A percentile compares a stretch with the other conserved stretches of the same genome.
These are phyloP conservation scores for Tarsius wallacei DNA, from an alignment of 2,797 vertebrate species.

Conservation along the genomic window DNA sequence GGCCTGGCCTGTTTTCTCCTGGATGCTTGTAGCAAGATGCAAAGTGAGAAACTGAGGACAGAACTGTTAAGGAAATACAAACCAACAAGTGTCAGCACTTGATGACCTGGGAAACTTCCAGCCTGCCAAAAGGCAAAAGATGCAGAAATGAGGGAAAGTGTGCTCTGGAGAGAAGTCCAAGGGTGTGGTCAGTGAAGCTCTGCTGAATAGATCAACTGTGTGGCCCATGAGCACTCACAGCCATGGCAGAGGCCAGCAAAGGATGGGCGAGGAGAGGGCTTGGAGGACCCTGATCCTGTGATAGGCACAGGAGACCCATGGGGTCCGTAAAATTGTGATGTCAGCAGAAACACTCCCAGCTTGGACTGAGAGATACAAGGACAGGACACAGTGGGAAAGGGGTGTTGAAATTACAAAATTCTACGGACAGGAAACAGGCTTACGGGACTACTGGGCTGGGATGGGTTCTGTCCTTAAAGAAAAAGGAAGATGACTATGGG, in stretches of 20 bases:
- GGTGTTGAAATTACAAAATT: background rate
- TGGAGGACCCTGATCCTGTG: background rate
- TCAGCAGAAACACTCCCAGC: background rate
- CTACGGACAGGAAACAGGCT: background rate
- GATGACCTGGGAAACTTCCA: background rate
- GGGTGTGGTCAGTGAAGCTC: too few species aligned
- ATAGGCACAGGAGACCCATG: background rate
- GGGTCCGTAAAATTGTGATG: background rate
- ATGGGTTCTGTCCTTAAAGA: background rate
- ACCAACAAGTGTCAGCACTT: background rate
- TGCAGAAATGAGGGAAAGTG: background rate
- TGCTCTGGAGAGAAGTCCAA: background rate
- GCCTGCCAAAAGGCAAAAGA: background rate
- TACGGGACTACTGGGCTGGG: too few species aligned
- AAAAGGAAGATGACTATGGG: background rate
- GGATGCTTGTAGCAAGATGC: background rate
- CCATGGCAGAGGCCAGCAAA: too few species aligned
- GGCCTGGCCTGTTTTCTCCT: background rate
- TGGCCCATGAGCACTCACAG: too few species aligned
- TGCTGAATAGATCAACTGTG: too few species aligned
- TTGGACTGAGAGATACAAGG: background rate
- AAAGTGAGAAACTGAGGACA: background rate
- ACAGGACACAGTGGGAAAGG: background rate
- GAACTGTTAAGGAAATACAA: background rate
- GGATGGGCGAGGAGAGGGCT: too few species aligned